These are phyloP conservation scores for Drosophila cognata DNA, from an alignment of 2,888 invertebrate species.

Conservation along the genomic window DNA sequence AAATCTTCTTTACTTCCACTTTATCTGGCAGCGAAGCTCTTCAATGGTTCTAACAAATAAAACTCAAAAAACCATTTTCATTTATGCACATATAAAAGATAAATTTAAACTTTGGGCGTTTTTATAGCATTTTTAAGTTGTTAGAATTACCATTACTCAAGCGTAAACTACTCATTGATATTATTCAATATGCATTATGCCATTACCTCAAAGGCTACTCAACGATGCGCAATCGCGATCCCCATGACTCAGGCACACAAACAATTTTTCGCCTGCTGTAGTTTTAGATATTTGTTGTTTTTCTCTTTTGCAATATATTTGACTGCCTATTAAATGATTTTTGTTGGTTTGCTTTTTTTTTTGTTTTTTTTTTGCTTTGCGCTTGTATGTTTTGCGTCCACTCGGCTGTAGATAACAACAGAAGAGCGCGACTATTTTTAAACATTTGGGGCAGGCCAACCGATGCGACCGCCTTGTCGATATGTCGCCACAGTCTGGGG, in stretches of 20 bases:
- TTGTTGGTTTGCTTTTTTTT: constrained; percentile 11
- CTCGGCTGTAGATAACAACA: constrained; percentile 65
- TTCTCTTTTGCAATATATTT: constrained; percentile 20
- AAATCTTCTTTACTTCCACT: not conserved
- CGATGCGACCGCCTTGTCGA: constrained; percentile 63
- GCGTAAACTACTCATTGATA: constrained; percentile 52
- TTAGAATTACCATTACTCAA: constrained; percentile 59
- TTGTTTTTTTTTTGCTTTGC: constrained; percentile 21
- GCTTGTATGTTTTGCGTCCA: constrained; percentile 46
- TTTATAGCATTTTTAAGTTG: constrained; percentile 54
- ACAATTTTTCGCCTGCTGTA: constrained; percentile 3
- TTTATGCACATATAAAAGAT: constrained; percentile 5
- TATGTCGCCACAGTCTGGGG: constrained; percentile 41
- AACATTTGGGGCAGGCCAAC: constrained; percentile 76
- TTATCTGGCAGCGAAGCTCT: not conserved
- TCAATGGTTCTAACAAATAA: not conserved
- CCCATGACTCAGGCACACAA: constrained; percentile 61
- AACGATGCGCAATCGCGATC: constrained; percentile 36
- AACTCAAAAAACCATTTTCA: not conserved
- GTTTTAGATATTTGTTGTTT: constrained; percentile 2
- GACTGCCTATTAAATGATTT: constrained; percentile 19
- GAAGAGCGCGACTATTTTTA: constrained; percentile 66
- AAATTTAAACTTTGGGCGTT: not conserved
- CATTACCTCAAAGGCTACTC: constrained; percentile 43
- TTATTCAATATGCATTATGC: constrained; percentile 52